These are phyloP conservation scores for Glyphotaelius pellucidus DNA, from an alignment of 2,888 invertebrate species.

Conservation along the genomic window DNA sequence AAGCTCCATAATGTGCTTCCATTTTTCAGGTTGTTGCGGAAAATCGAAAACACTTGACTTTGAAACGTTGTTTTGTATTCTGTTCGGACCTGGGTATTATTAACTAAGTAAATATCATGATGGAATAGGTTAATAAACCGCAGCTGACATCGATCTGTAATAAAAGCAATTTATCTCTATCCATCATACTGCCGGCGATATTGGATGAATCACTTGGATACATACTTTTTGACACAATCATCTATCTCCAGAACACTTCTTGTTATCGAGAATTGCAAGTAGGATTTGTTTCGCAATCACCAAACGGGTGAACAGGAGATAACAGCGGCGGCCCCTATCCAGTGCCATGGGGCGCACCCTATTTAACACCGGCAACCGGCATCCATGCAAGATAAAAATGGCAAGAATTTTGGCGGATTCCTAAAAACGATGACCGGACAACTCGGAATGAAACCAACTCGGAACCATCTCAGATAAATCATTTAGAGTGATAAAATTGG, in stretches of 20 bases:
- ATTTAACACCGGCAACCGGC: not conserved
- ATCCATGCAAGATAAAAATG: too few relatives aligned
- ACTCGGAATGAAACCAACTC: too few relatives aligned
- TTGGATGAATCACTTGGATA: not conserved
- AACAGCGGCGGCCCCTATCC: not conserved
- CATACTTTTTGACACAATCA: slow-evolving; percentile 17
- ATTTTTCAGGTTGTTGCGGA: not conserved
- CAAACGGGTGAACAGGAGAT: not conserved
- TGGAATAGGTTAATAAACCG: slow-evolving; percentile 2
- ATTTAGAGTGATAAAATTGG: too few relatives aligned
- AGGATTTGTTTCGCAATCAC: slow-evolving; percentile 2
- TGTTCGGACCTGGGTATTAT: not conserved
- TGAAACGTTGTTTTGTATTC: not conserved
- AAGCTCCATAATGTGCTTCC: not conserved
- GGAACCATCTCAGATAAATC: too few relatives aligned
- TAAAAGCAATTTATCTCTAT: not conserved
- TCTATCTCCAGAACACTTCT: not conserved
- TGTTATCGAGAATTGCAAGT: not conserved
- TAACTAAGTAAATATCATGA: slow-evolving; percentile 14
- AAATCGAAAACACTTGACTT: not conserved
- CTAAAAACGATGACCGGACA: too few relatives aligned
- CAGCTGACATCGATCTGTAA: not conserved
- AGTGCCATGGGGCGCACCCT: not conserved
- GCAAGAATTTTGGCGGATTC: too few relatives aligned
- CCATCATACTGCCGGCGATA: not conserved